Percentiles rank a stretch among this genome's conserved stretches.
These are phyloP conservation scores for Danio aesculapii DNA, from an alignment of 2,797 vertebrate species.

Conservation along the genomic window DNA sequence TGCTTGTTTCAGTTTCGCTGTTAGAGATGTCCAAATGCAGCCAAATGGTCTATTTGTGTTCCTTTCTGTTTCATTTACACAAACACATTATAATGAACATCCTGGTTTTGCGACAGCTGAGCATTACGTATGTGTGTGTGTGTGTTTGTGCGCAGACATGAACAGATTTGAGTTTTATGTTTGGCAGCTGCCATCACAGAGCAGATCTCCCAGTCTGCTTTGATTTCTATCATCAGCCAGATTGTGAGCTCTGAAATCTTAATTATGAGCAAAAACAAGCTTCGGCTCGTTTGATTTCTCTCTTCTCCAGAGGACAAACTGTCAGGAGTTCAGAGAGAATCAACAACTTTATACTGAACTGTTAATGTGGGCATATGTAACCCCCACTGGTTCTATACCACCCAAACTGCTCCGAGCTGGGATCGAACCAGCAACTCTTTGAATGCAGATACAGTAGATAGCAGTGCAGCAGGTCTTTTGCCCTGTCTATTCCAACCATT, in stretches of 20 bases:
- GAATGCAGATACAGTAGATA: no score
- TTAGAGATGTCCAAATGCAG: not conserved
- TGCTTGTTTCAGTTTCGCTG: slow-evolving; percentile 1
- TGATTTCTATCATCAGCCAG: slow-evolving; percentile 57
- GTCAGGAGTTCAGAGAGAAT: slow-evolving; percentile 52
- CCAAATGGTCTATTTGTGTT: slow-evolving; percentile 29
- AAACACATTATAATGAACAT: slow-evolving; percentile 31
- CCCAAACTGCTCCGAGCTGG: no score
- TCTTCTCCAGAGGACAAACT: slow-evolving; percentile 59
- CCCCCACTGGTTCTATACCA: no score
- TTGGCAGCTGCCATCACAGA: slow-evolving; percentile 43
- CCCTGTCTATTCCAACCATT: no score
- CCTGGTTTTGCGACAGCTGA: slow-evolving; percentile 23
- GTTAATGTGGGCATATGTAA: not conserved
- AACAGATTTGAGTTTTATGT: slow-evolving; percentile 38
- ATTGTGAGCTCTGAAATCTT: slow-evolving; percentile 66
- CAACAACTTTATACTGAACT: slow-evolving; percentile 25
- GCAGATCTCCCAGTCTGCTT: slow-evolving; percentile 55
- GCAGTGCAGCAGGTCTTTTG: no score
- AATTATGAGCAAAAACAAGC: slow-evolving; percentile 73
- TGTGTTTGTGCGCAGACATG: not conserved
- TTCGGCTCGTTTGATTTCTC: slow-evolving; percentile 60
- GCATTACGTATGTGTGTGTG: not conserved
- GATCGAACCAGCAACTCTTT: no score
- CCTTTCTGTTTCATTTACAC: slow-evolving; percentile 7